Evolutionary conservation across 2,113 vertebrate genomes (phyloP), one percentile per base, ranked within the genome.

Genomic region (Microcebus lehilahytsara): DNA sequence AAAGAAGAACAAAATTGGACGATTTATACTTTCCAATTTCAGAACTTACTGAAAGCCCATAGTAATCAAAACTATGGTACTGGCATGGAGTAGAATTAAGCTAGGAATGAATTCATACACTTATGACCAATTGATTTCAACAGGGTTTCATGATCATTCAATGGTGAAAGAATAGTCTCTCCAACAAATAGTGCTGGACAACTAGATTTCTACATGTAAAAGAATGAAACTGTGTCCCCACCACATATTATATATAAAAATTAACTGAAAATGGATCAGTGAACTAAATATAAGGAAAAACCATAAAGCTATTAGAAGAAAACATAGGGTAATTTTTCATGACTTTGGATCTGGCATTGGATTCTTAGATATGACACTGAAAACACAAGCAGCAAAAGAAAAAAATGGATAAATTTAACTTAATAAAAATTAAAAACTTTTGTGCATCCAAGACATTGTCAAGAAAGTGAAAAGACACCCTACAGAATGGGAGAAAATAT

Each of bases 401-500:
- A 60, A 94, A 94, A 89, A 78, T 22, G 93, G 37, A 78, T 79
- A 42, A 80, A 83, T 79, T 69, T 2, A 25, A 64, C 25, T 93
- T 89, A 89, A 88, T 74, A 92, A 92, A 72, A 87, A 85, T 71
- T 40, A 46, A 80, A 79, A 80, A 64, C 46, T 56, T 93, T 71
- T 81, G 3, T 66, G 46, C 46, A 89, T 83, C 23, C 5, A 56
- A 83, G 22, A 89, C 49, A 74, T 53, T 74, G 83, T 56, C n/a
- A 89, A 49, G 84, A 88, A 83, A 83, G n/a, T 74, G 5, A 74
- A 88, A 94, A 81, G 34, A 64, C 9, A 80, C 1, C 17, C 27
- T 64, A 46, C 37, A 89, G 7, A 42, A 51, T 74, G 49, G 49
- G 84, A 92, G 95, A 89, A 95, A 84, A 89, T 92, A 92, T 83